phyloP scores from a whole-genome alignment of 1,140 invertebrate species.

The Drosophila kurseongensis region DNA sequence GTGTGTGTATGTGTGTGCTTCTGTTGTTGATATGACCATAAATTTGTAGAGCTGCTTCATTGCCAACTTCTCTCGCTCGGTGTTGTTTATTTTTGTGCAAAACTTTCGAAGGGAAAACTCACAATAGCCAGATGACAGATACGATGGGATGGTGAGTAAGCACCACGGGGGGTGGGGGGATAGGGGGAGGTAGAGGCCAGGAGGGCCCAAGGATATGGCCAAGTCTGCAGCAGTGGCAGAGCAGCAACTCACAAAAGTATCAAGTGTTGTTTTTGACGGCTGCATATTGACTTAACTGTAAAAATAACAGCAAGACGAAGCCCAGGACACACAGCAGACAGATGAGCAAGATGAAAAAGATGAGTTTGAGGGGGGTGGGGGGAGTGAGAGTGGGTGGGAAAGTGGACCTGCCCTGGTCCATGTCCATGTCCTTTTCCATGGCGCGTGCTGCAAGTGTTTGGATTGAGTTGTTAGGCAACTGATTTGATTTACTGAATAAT shows the following conservation, averaged over 20 bases:
- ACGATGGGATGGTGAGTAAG: constrained; percentile 8
- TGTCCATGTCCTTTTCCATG: constrained; percentile 56
- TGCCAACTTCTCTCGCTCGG: constrained; percentile 48
- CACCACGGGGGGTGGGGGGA: neutral
- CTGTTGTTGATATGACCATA: constrained; percentile 72
- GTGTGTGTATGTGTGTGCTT: constrained; percentile 19
- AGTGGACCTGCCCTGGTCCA: constrained; percentile 16
- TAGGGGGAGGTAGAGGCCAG: neutral
- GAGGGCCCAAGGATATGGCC: constrained; percentile 17
- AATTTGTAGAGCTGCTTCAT: constrained; percentile 68
- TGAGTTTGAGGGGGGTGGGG: constrained; percentile 17
- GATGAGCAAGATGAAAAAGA: constrained; percentile 60
- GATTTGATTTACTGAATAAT: constrained; percentile 83
- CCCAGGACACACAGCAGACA: constrained; percentile 42
- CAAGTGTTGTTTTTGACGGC: constrained; percentile 82
- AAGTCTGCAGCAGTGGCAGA: constrained; percentile 46
- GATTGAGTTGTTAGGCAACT: constrained; percentile 83
- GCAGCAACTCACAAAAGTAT: constrained; percentile 79
- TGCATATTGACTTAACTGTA: constrained; percentile 83
- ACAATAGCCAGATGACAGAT: constrained; percentile 71
- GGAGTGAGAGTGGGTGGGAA: neutral
- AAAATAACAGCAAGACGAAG: constrained; percentile 61
- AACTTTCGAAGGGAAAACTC: constrained; percentile 73
- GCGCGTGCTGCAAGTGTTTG: constrained; percentile 79
- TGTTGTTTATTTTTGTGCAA: constrained; percentile 60